Conservation (phyloP, 2,888 invertebrate genomes). For the Caenorhabditis japonica region DNA sequence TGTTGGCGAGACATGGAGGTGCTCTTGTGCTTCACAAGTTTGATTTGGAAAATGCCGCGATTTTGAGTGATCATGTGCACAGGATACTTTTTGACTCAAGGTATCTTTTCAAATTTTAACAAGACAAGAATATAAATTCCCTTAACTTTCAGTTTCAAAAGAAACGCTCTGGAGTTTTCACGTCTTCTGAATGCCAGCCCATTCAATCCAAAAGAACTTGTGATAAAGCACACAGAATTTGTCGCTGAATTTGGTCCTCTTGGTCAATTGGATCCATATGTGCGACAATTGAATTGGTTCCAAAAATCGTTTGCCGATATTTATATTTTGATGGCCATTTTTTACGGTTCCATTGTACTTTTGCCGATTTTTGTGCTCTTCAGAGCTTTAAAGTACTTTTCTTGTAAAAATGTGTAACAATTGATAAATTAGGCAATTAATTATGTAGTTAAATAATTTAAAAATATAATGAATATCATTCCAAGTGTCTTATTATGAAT, state of each 20-base stretch:
- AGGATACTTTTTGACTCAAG: too few species aligned
- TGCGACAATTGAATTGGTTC: slow-evolving; percentile 36
- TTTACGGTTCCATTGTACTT: slow-evolving; percentile 7
- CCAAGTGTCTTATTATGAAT: too few species aligned
- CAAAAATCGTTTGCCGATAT: slow-evolving; percentile 25
- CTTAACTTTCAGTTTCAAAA: slow-evolving; percentile 2
- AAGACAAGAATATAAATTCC: too few species aligned
- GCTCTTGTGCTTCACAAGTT: slow-evolving; percentile 24
- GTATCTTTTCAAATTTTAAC: too few species aligned
- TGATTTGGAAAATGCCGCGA: slow-evolving; percentile 16
- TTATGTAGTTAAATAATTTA: too few species aligned
- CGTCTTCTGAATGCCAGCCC: slow-evolving; percentile 13
- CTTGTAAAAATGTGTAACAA: too few species aligned
- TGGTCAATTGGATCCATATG: slow-evolving; percentile 26
- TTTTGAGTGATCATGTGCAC: slow-evolving; percentile 4
- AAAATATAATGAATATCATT: too few species aligned
- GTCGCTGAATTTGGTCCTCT: slow-evolving; percentile 26
- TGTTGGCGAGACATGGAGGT: slow-evolving; percentile 44
- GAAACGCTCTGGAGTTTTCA: slow-evolving; percentile 10
- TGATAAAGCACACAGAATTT: slow-evolving; percentile 28
- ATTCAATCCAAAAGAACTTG: slow-evolving; percentile 22
- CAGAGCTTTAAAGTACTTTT: too few species aligned
- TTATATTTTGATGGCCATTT: slow-evolving; percentile 15
- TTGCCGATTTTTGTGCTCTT: slow-evolving; percentile 10
- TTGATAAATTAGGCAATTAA: too few species aligned